Evolutionary conservation across 2,888 invertebrate genomes (phyloP).

Genomic region (Acholoe squamosa): DNA sequence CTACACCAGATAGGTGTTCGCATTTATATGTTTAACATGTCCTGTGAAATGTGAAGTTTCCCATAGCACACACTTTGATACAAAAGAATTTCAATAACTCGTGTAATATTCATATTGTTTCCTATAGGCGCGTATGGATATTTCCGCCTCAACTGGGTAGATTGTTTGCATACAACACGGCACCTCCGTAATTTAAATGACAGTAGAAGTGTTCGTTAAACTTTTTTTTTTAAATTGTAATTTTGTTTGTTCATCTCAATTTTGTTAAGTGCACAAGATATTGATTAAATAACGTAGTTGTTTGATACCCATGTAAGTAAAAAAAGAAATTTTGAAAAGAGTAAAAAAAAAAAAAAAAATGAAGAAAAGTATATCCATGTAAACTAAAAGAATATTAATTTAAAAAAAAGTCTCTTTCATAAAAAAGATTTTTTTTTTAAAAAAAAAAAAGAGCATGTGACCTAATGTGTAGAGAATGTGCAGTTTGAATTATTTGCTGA

Average conservation of each 20-base stretch:
- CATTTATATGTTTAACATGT: no score
- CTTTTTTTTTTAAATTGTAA: neutral
- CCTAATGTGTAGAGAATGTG: neutral
- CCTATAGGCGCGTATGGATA: neutral
- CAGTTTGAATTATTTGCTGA: conserved; percentile 16
- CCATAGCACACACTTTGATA: no score
- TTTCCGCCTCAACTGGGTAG: neutral
- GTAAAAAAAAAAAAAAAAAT: no score
- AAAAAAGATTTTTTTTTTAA: no score
- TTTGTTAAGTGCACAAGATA: conserved; percentile 21
- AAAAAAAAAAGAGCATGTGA: conserved; percentile 19
- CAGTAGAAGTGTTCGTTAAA: neutral
- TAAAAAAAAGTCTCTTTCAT: no score
- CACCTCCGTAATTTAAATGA: neutral
- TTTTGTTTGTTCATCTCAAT: neutral
- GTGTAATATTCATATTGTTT: neutral
- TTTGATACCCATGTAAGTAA: neutral
- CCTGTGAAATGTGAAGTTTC: no score
- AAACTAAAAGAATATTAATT: no score
- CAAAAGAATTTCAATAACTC: no score
- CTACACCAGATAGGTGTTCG: no score
- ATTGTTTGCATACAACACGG: neutral
- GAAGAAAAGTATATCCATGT: no score
- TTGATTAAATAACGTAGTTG: neutral
- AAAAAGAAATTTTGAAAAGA: neutral